Percentiles rank a stretch among this genome's conserved stretches.
Conservation (phyloP, 30 jellyfish, hydroid and myxozoan genomes). For the Turritopsis dohrnii region DNA sequence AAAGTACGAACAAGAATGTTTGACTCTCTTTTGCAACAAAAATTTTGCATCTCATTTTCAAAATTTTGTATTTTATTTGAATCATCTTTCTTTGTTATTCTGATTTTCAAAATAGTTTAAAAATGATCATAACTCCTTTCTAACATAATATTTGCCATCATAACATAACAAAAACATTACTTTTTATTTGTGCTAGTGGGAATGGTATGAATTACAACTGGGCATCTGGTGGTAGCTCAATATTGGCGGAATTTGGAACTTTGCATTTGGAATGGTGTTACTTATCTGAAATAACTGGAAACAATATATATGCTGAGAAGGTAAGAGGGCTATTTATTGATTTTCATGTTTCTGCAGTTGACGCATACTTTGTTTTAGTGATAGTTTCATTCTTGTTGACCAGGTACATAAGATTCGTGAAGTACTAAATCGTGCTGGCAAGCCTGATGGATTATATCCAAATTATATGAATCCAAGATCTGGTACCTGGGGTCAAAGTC, state of each 20-base stretch:
- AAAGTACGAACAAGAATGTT: conserved; percentile 49
- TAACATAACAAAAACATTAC: no score
- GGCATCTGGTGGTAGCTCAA: conserved; percentile 99
- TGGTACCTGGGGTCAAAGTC: conserved; percentile 90
- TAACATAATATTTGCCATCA: no score
- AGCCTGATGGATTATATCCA: conserved; percentile 82
- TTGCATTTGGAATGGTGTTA: conserved; percentile 83
- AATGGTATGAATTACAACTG: conserved; percentile 86
- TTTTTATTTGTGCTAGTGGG: conserved; percentile 49
- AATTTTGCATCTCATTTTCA: no score
- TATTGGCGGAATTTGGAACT: conserved; percentile 92
- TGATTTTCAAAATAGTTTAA: background rate
- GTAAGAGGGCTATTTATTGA: conserved; percentile 31
- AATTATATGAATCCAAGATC: conserved; percentile 81
- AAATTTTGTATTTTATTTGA: no score
- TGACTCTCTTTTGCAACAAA: no score
- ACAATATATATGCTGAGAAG: conserved; percentile 60
- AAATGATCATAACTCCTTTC: background rate
- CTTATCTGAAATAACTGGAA: conserved; percentile 82
- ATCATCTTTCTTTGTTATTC: no score
- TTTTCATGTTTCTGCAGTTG: background rate
- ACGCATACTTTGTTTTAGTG: background rate
- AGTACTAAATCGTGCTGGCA: conserved; percentile 47
- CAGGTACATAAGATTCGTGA: conserved; percentile 67
- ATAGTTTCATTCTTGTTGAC: background rate